Evolutionary conservation across 2,797 vertebrate species (phyloP), one percentile per base, ranked within the genome.

Genomic region (Fistularia tabacaria): DNA sequence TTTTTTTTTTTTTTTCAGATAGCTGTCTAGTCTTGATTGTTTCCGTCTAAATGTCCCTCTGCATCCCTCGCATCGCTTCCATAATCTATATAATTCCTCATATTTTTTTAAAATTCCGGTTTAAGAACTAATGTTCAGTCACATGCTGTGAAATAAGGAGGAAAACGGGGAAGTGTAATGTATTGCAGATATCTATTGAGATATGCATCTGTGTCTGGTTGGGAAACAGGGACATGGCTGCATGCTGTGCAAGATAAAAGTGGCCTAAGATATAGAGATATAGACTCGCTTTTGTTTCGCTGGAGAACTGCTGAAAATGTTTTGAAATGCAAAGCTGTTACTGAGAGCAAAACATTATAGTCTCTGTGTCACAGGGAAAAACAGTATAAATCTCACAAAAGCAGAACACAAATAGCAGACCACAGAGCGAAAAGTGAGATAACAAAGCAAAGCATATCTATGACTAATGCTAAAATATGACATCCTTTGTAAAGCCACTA

Each of bases 381-480:
- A n/a, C 68, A 47, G 58, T 42, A 74, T 79, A 69, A 74, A 81
- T 77, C 72, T 74, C 72, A 72, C 73, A 80, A 83, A 71, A 64
- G 68, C 61, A 73, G 81, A 85, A 79, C 78, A 78, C 76, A n/a
- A n/a, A 85, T 60, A 71, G 77, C 59, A 70, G 71, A 78, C 73
- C 65, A 78, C 64, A 79, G 76, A 73, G 69, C 77, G 77, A 71
- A 72, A 64, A 67, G 65, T 54, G 69, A 68, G 75, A 82, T 80
- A 78, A 82, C 62, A 80, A 66, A 69, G 64, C 64, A 64, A 58
- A 77, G 62, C 71, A 65, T 61, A 77, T 80, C 77, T 78, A 58
- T 74, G 66, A 66, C 65, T 79, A 76, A 83, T 74, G 73, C 74
- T 80, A 69, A 79, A 82, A 82, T 82, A 47, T 65, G 77, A 76